phyloP scores from a whole-genome alignment of 2,888 invertebrate genomes.

The Biston betularia region DNA sequence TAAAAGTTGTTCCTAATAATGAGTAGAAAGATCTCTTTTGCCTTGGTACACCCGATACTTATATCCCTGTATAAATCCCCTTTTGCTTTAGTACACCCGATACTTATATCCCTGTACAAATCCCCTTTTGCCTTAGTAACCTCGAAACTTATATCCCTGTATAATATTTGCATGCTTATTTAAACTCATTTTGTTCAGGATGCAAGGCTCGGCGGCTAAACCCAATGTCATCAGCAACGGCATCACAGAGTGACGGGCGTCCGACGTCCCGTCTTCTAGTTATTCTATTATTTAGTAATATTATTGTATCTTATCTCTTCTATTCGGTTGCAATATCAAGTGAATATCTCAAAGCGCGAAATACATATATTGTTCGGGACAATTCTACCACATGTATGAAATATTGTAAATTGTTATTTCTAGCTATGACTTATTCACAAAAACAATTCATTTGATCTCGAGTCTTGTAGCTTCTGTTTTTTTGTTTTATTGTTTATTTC shows the following conservation, averaged over 20 bases:
- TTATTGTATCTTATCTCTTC: constrained; percentile 43
- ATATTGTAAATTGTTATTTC: constrained; percentile 57
- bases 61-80: no score
- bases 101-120: no score
- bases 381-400: constrained; percentile 44
- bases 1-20: no score
- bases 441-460: constrained; percentile 71
- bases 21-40: no score
- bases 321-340: constrained; percentile 70
- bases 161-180: no score
- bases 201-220: constrained; percentile 57
- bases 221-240: constrained; percentile 67
- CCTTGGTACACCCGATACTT: no score
- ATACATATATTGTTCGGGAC: constrained; percentile 67
- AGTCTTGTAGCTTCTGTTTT: constrained; percentile 70
- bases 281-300: constrained; percentile 16
- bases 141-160: no score
- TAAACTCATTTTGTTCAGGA: constrained; percentile 50
- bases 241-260: constrained; percentile 62
- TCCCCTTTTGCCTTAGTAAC: no score
- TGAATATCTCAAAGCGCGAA: constrained; percentile 80
- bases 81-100: no score
- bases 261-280: background rate
- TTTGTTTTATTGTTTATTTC: no score
- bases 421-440: constrained; percentile 79